A percentile compares a stretch with the other conserved stretches of the same genome.
Evolutionary conservation across 2,888 invertebrate species (phyloP).

Genomic region (Drosophila birchii): DNA sequence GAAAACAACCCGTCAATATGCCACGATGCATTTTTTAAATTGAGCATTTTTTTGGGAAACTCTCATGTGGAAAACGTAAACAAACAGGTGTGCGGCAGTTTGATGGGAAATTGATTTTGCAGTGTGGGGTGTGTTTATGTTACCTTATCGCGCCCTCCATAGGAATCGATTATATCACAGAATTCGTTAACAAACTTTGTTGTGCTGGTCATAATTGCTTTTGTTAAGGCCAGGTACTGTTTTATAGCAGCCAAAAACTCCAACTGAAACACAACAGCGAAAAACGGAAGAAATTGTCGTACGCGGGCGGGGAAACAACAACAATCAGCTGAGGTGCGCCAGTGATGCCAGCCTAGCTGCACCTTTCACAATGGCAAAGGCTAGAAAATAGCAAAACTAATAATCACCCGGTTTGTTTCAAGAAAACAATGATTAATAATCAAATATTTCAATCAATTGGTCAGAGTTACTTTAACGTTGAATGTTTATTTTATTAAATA

Average conservation of each 20-base stretch:
- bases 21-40: constrained; percentile 39
- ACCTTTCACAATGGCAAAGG: background rate
- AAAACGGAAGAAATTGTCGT: constrained; percentile 22
- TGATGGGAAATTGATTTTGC: constrained; percentile 10
- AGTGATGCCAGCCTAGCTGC: constrained; percentile 8
- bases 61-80: constrained; percentile 19
- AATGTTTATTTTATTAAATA: background rate
- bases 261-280: constrained; percentile 31
- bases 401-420: no score
- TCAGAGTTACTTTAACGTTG: background rate
- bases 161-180: constrained; percentile 91
- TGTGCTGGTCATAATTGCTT: constrained; percentile 59
- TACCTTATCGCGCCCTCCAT: constrained; percentile 94
- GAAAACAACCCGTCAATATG: constrained; percentile 14
- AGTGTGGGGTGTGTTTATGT: constrained; percentile 39
- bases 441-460: no score
- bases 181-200: constrained; percentile 86
- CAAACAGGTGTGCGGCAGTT: constrained; percentile 35
- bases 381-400: background rate
- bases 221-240: constrained; percentile 24
- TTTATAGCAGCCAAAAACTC: constrained; percentile 20
- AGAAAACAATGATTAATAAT: background rate
- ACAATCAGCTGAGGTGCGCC: constrained; percentile 21
- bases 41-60: background rate
- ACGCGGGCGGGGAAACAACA: constrained; percentile 27